Evolutionary conservation across 2,113 vertebrate species (phyloP), one percentile per base, ranked within the genome.

Genomic region (Ploceus nigricollis): DNA sequence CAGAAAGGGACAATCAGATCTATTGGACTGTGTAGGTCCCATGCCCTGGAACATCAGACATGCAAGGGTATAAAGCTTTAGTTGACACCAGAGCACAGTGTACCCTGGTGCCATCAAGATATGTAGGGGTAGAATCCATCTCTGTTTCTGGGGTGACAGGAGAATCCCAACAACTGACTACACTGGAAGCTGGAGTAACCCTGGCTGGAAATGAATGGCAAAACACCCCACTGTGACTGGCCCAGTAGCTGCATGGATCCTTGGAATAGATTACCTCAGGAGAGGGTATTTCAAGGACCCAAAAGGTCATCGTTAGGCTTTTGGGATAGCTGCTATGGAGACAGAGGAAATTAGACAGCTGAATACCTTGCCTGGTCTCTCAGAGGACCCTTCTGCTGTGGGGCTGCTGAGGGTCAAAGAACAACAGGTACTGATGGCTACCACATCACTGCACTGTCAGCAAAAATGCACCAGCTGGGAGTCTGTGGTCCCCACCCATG

Each of bases 371-470:
- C 15, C 24, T 42, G 24, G 44, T 35, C 15, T 30, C 12, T 60
- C 19, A 60, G 30, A 50, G 24, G 18, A 58, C 11, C 6, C 9
- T 48, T 82, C 53, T 58, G 23, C 44, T 48, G 15, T 48, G 44
- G 23, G 11, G 15, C 64, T 61, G 54, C 66, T 42, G 56, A 61
- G 12, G 10, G 25, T 15, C 0, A 0, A 69, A 56, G 28, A n/a
- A 18, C 18, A 48, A 7, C n/a, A n/a, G n/a, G 30, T 19, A 23
- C 39, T 45, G 27, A 39, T 33, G 0, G 0, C n/a, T 68, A 10
- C 9, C 35, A 28, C n/a, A 58, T 23, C 64, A 40, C 30, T 48
- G 42, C 28, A 8, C 40, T 11, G 12, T 19, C 20, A 10, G 22
- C 18, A 39, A 27, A 33, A 54, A 33, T 9, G 21, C 63, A 16